Conservation (phyloP, 2,797 vertebrate species). For the Huso huso region DNA sequence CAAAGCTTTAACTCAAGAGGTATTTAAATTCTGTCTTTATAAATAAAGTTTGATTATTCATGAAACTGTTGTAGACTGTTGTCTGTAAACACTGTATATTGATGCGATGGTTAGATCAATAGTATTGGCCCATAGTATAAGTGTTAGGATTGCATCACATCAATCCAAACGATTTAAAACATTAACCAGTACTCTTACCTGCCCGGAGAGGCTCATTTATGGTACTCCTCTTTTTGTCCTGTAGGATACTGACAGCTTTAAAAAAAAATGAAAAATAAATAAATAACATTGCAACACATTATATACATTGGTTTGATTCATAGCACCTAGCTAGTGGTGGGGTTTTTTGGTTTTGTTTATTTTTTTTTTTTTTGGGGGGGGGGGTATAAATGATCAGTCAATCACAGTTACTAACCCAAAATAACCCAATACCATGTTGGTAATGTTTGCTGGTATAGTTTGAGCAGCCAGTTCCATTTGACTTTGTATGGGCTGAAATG, state of each 20-base stretch:
- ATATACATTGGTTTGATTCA: neutral
- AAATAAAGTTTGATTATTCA: neutral
- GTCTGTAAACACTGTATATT: neutral
- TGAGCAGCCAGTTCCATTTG: too few relatives aligned
- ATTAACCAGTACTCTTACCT: constrained; percentile 32
- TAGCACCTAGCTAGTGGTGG: neutral
- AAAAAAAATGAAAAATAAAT: constrained; percentile 4
- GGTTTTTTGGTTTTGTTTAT: too few relatives aligned
- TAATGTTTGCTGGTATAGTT: too few relatives aligned
- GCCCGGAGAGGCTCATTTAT: constrained; percentile 35
- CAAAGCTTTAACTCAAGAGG: neutral
- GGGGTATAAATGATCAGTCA: neutral
- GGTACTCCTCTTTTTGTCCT: constrained; percentile 31
- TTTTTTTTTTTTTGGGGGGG: too few relatives aligned
- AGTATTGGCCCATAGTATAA: too few relatives aligned
- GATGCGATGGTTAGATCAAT: too few relatives aligned
- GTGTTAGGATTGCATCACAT: neutral
- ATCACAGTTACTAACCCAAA: neutral
- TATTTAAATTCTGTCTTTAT: neutral
- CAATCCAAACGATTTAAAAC: neutral
- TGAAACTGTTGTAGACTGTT: neutral
- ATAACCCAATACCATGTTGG: too few relatives aligned
- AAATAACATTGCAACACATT: neutral
- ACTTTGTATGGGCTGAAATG: too few relatives aligned
- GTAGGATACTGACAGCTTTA: constrained; percentile 52